A percentile compares a stretch with the other conserved stretches of the same genome.
Conservation (phyloP, 2,113 vertebrate genomes). For the Syngnathus typhle region DNA sequence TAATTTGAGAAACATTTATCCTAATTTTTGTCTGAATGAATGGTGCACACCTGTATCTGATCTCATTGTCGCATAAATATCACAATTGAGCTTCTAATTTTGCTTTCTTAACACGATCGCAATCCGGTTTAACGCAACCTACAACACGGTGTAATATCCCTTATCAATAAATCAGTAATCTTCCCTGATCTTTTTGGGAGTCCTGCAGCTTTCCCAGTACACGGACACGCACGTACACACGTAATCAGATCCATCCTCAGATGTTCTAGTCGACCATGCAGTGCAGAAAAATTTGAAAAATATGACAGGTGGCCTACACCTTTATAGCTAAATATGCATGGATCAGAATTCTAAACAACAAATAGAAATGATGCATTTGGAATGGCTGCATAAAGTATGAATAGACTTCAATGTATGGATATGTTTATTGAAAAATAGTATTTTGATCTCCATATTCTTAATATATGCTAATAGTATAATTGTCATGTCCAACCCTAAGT, state of each 20-base stretch:
- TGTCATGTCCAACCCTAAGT: no score
- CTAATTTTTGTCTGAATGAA: background rate
- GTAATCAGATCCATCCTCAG: constrained; percentile 12
- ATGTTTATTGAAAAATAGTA: no score
- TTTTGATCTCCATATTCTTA: no score
- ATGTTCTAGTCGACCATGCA: constrained; percentile 19
- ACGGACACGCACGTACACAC: background rate
- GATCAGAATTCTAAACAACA: no score
- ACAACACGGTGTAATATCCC: constrained; percentile 4
- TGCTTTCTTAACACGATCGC: background rate
- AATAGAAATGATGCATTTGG: no score
- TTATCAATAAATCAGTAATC: constrained; percentile 38
- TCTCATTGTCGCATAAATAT: background rate
- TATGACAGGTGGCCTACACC: constrained; percentile 9
- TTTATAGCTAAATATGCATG: no score
- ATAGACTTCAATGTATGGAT: no score
- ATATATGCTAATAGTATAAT: no score
- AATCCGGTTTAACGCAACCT: constrained; percentile 27
- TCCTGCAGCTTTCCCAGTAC: constrained; percentile 12
- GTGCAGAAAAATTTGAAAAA: constrained; percentile 38
- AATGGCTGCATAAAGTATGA: no score
- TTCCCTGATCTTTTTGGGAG: constrained; percentile 38
- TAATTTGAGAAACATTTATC: background rate
- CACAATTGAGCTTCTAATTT: background rate
- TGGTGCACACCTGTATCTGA: constrained; percentile 32